Percentiles rank a stretch among this genome's conserved stretches.
These are phyloP conservation scores for Bagarius yarrelli DNA, from an alignment of 2,113 vertebrate species.

Conservation along the genomic window DNA sequence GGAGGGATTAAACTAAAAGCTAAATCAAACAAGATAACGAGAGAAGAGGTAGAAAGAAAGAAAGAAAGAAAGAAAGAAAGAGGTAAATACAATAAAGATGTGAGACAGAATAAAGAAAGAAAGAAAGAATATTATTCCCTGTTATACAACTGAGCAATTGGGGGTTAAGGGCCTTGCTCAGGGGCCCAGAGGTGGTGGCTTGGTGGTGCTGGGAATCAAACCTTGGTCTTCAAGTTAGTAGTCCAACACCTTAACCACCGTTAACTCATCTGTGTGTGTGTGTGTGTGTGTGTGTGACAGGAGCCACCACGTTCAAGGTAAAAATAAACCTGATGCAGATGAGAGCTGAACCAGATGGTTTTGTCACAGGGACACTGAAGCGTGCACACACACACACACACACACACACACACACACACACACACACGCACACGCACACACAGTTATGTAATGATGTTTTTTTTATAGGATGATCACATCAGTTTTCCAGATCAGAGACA, in stretches of 20 bases:
- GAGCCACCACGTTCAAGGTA: conserved; percentile 18
- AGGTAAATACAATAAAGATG: neutral
- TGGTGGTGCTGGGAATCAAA: too few species aligned
- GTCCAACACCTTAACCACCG: too few species aligned
- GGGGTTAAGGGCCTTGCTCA: too few species aligned
- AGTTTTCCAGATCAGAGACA: neutral
- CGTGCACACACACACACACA: neutral
- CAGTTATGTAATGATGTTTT: neutral
- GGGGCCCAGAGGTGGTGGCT: too few species aligned
- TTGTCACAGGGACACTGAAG: neutral
- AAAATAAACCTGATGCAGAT: conserved; percentile 22
- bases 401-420: conserved; percentile 2
- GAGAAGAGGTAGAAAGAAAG: neutral
- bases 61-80: neutral
- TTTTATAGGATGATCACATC: too few species aligned
- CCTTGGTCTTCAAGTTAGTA: too few species aligned
- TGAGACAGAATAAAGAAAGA: neutral
- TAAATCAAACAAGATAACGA: neutral
- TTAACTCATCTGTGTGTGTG: neutral
- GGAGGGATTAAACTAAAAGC: neutral
- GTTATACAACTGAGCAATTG: too few species aligned
- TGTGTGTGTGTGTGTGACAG: conserved; percentile 2
- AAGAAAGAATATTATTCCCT: too few species aligned
- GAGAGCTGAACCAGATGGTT: conserved; percentile 20
- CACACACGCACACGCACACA: conserved; percentile 4